Conservation (phyloP, 2,888 invertebrate genomes). For the Oxycera nigricornis region DNA sequence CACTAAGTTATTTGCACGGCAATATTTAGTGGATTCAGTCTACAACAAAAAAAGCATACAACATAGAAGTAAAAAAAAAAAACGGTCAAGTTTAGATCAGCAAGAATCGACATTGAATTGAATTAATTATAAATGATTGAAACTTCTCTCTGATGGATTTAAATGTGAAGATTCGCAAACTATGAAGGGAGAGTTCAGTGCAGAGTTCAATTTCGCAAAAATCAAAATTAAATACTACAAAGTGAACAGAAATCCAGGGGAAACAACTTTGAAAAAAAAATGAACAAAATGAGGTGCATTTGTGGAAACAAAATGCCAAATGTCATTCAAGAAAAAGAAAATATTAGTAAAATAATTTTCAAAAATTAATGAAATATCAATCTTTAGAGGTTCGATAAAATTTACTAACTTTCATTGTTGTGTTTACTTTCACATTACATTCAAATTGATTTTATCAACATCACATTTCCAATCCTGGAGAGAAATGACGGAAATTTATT, state of each 20-base stretch:
- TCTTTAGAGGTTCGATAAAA: too few relatives aligned
- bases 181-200: too few relatives aligned
- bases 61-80: constrained; percentile 33
- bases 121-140: constrained; percentile 9
- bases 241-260: too few relatives aligned
- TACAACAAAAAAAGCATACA: constrained; percentile 20
- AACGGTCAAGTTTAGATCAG: background rate
- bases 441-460: background rate
- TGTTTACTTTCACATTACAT: background rate
- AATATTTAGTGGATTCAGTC: constrained; percentile 8
- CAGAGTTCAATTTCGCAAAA: background rate
- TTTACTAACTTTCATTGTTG: background rate
- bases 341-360: background rate
- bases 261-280: constrained; percentile 22
- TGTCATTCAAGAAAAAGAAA: background rate
- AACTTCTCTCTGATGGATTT: constrained; percentile 24
- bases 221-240: background rate
- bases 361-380: background rate
- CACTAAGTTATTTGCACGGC: constrained; percentile 23
- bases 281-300: background rate
- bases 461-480: constrained; percentile 31
- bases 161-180: constrained; percentile 29
- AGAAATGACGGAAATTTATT: background rate
- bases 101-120: constrained; percentile 15
- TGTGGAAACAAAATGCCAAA: background rate